These are phyloP conservation scores for Cephalotes varians DNA, from an alignment of 2,888 invertebrate species.

Conservation along the genomic window DNA sequence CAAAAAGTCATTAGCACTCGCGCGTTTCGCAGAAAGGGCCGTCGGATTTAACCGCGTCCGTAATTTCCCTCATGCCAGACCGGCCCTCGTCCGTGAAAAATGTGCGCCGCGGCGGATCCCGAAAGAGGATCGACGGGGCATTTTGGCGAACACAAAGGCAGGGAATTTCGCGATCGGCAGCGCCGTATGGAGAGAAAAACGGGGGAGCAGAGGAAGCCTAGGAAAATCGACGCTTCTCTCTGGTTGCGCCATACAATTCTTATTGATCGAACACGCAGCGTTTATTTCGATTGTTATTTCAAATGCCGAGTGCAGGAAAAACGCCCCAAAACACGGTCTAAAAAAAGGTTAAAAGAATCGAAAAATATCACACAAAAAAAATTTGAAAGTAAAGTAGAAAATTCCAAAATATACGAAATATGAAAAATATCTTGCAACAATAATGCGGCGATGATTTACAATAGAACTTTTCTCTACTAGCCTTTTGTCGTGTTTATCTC, in stretches of 20 bases:
- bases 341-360: not conserved
- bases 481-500: not conserved
- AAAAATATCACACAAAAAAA: conserved; percentile 22
- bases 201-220: not conserved
- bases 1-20: conserved; percentile 56
- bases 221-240: conserved; percentile 17
- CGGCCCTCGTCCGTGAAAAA: conserved; percentile 43
- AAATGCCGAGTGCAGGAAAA: not conserved
- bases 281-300: conserved; percentile 31
- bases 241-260: not conserved
- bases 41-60: conserved; percentile 51
- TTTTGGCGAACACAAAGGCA: conserved; percentile 35
- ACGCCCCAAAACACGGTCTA: not conserved
- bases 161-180: conserved; percentile 38
- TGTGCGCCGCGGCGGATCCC: conserved; percentile 29
- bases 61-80: conserved; percentile 40
- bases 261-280: conserved; percentile 6
- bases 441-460: not conserved
- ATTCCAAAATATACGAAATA: not conserved
- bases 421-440: not conserved
- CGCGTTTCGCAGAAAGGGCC: conserved; percentile 28
- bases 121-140: conserved; percentile 30
- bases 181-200: not conserved
- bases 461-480: not conserved
- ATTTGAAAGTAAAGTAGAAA: not conserved